Base-by-base conservation (phyloP, 2,113 vertebrate genomes). In the Phalacrocorax pelagicus region DNA sequence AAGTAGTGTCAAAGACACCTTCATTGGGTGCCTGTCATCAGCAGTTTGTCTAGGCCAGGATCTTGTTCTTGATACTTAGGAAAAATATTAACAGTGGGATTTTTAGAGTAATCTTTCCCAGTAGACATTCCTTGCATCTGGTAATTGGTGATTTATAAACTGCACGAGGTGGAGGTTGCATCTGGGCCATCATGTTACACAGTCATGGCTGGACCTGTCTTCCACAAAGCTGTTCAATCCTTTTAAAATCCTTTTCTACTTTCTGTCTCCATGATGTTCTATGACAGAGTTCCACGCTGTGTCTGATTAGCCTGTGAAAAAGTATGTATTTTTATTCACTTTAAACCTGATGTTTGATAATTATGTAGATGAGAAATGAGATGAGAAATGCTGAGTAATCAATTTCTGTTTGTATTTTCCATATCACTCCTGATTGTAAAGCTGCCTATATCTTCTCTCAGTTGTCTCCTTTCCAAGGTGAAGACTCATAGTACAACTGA, bases 381-480 rank as follows among this genome's bases (percentile, higher is more conserved):
- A 32, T 3, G 5, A 91, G 63, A 72, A 91, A 77, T 42, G 5
- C 18, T 58, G 47, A 83, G 10, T 66, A 36, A 54, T n/a, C 0
- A 0, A 23, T 74, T 92, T 85, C 29, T 91, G 5, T 36, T 78
- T 2, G 0, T 5, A 30, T 62, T 84, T 15, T 87, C 32, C 0
- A 0, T 36, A 44, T 57, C 27, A 30, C 10, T 70, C 10, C 47
- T 19, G 6, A 57, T 62, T 87, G 62, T 81, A 58, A 87, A 94
- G 18, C 24, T 87, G 55, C 17, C 16, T 81, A 11, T 47, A 57
- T 16, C 23, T 81, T 47, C 15, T 82, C 34, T 61, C 29, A 29
- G 30, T 40, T 20, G 2, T 54, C 20, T 84, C 11, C 27, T 74
- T 66, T 61, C 30, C 46, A 74, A 81, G 30, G 2, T 44, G 20